A percentile compares a stretch with the other conserved stretches of the same genome.
phyloP scores from a whole-genome alignment of 2,797 vertebrate species.

The Sylvia borin region DNA sequence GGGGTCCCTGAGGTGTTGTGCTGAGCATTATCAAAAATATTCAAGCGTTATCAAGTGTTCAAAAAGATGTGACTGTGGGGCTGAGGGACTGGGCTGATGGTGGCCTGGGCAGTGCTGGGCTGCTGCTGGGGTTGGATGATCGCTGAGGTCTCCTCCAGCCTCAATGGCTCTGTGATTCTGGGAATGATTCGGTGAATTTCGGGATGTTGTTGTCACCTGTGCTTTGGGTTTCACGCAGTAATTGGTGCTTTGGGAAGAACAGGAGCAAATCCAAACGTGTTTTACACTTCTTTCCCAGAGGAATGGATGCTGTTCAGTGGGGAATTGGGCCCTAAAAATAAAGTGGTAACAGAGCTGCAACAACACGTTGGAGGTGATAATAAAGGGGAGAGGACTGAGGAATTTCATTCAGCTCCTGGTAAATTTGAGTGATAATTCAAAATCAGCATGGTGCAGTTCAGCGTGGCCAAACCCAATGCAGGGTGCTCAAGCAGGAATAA shows the following conservation, averaged over 20 bases:
- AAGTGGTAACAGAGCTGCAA: background rate
- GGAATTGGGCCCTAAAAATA: background rate
- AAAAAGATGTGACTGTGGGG: background rate
- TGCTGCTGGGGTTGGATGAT: background rate
- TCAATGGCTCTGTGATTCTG: background rate
- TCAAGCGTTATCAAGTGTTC: background rate
- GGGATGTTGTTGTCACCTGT: background rate
- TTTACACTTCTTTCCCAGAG: background rate
- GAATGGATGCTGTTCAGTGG: accelerated
- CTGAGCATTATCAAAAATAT: background rate
- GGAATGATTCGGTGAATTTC: background rate
- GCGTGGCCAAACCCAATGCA: background rate
- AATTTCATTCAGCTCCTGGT: background rate
- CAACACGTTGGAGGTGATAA: accelerated
- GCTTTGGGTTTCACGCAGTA: background rate
- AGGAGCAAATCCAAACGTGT: background rate
- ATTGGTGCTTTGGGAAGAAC: background rate
- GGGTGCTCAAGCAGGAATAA: background rate
- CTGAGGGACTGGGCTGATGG: background rate
- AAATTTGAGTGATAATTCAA: background rate
- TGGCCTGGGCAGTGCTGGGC: no score
- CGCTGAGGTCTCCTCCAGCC: background rate
- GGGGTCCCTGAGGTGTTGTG: background rate
- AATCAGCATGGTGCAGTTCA: background rate
- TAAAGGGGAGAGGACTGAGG: background rate